phyloP scores from a whole-genome alignment of 2,113 vertebrate species.

The Vombatus ursinus region DNA sequence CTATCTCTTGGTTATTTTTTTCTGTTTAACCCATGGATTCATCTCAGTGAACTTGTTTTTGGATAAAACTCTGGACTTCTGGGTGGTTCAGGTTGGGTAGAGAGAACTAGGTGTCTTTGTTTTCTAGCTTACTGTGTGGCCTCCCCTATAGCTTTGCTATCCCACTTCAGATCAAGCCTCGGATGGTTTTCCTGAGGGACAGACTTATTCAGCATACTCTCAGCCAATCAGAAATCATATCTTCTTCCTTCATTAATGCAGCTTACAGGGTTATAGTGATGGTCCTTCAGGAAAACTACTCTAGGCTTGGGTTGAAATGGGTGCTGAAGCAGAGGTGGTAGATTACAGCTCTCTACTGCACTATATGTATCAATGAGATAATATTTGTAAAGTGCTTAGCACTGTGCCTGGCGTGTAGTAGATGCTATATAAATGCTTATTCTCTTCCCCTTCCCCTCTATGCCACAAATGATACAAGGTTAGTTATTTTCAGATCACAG shows the following conservation, averaged over 20 bases:
- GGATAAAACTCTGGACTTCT: too few relatives aligned
- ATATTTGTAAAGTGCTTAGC: background rate
- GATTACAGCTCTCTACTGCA: background rate
- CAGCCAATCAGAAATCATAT: background rate
- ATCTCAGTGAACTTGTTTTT: rapidly evolving
- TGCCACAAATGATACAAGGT: background rate
- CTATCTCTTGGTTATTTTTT: background rate
- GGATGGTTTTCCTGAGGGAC: background rate
- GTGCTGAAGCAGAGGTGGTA: background rate
- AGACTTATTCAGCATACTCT: background rate
- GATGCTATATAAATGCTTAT: background rate
- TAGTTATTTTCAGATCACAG: background rate
- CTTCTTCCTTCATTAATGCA: background rate
- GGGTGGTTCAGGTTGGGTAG: rapidly evolving
- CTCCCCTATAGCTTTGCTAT: background rate
- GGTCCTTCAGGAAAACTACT: background rate
- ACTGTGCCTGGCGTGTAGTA: background rate
- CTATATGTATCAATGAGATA: background rate
- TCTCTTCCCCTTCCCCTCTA: background rate
- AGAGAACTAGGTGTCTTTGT: rapidly evolving
- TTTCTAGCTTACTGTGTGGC: background rate
- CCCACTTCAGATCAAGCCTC: background rate
- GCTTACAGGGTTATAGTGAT: background rate
- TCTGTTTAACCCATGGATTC: rapidly evolving
- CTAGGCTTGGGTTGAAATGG: background rate